Evolutionary conservation across 2,888 invertebrate species (phyloP), one percentile per base, ranked within the genome.

Genomic region (Phengaris arion): DNA sequence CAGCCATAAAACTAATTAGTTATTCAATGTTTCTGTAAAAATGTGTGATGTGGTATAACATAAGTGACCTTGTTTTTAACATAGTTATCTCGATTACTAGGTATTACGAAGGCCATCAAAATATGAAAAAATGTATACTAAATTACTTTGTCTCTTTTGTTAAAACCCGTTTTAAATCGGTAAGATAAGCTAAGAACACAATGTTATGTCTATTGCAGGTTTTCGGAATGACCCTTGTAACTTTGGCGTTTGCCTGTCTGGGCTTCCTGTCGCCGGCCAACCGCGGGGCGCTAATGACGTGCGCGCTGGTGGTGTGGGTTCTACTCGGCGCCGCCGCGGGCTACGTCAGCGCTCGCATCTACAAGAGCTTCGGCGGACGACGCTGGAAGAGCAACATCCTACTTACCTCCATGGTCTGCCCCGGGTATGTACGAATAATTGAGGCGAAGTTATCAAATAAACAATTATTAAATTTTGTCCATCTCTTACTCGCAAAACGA

Each of bases 301-400:
- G 99, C 87, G 97, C 98, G 48, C 96, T 99, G 94, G 98, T 99
- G 0, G 95, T 99, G 78, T 99, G 98, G 93, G 99, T 99, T n/a
- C 96, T 99, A 79, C 95, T 99, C 54, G 99, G 99, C 12, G 98
- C 98, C 0, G 98, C 98, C 1, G 99, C 99, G 75, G 99, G 99
- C 6, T 99, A 98, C 90, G 97, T 98, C 64, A 98, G 99, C 77
- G 98, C 99, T 0, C 94, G 99, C 81, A 96, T 99, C 83, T 99
- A 99, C 93, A 99, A 99, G 94, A 98, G 98, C 91, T 99, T 99
- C 90, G 99, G 99, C 10, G 99, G 99, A 1, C 96, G 99, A 80
- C 97, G 98, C 85, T 99, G 99, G 99, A 99, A 99, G 93, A 98
- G 98, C 77, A 99, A 99, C 91, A 98, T 99, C 0, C 91, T 99